phyloP scores from a whole-genome alignment of 2,797 vertebrate species.

The Malurus splendens region DNA sequence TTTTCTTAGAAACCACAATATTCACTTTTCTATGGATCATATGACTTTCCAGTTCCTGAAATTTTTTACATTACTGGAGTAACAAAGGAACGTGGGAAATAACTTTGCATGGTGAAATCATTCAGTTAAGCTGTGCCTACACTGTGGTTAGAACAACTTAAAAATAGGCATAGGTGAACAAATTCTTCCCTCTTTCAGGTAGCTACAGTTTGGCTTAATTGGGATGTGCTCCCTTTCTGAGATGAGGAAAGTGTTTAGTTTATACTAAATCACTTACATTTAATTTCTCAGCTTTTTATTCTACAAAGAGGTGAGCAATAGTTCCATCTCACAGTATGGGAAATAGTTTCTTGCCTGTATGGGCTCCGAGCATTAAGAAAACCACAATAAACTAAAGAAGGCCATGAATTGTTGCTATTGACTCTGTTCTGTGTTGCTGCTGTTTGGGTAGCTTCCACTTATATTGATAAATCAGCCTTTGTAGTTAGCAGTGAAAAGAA shows the following conservation, averaged over 20 bases:
- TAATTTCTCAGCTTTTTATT: neutral
- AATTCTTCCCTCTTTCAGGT: neutral
- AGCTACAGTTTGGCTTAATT: neutral
- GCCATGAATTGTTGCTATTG: neutral
- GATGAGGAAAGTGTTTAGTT: neutral
- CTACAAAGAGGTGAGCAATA: neutral
- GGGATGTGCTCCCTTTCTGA: neutral
- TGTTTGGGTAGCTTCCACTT: neutral
- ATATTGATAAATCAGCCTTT: neutral
- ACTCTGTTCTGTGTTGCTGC: neutral
- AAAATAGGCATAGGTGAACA: neutral
- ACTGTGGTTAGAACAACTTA: neutral
- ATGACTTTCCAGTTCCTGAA: slow-evolving; percentile 16
- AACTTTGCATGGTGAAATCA: slow-evolving; percentile 1
- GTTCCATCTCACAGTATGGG: neutral
- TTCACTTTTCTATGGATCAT: slow-evolving; percentile 2
- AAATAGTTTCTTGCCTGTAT: neutral
- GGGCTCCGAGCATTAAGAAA: neutral
- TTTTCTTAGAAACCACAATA: slow-evolving; percentile 48
- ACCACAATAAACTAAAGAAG: neutral
- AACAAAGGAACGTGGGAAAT: slow-evolving; percentile 28
- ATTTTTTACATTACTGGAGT: slow-evolving; percentile 5
- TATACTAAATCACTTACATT: neutral
- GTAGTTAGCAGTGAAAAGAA: neutral
- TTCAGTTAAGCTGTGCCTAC: neutral